Percentiles rank a stretch among this genome's conserved stretches.
phyloP scores from a whole-genome alignment of 92 coral and sea anemone species.

The Paragorgia papillata region DNA sequence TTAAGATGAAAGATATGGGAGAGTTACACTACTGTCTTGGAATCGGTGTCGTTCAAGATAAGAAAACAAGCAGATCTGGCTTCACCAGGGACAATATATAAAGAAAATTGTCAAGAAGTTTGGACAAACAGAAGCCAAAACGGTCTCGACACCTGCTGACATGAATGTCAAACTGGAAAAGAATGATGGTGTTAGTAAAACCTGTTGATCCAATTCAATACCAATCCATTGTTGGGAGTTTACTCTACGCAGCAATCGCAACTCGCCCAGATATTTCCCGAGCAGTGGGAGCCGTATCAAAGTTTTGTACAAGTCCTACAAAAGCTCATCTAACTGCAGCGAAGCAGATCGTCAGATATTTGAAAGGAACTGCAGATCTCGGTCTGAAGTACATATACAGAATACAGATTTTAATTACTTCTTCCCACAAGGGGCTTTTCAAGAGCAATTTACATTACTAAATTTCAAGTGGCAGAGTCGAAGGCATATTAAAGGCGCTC shows the following conservation, averaged over 20 bases:
- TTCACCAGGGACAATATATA: neutral
- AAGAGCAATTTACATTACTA: too few species aligned
- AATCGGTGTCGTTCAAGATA: constrained; percentile 34
- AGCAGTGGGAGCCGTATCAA: constrained; percentile 49
- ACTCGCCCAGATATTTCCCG: too few species aligned
- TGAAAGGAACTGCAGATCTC: too few species aligned
- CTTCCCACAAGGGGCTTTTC: too few species aligned
- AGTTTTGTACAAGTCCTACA: constrained; percentile 50
- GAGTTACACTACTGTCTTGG: constrained; percentile 50
- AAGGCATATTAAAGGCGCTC: too few species aligned
- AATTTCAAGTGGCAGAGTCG: too few species aligned
- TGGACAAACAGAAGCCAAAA: constrained; percentile 58
- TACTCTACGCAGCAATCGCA: too few species aligned
- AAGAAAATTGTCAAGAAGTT: constrained; percentile 38
- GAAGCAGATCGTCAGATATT: too few species aligned
- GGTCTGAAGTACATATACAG: too few species aligned
- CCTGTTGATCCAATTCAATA: constrained; percentile 47
- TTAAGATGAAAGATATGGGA: constrained; percentile 57
- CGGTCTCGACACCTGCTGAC: constrained; percentile 62
- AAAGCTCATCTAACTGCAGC: too few species aligned
- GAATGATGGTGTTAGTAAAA: constrained; percentile 56
- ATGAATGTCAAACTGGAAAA: constrained; percentile 55
- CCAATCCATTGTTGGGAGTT: constrained; percentile 49
- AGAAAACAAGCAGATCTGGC: constrained; percentile 25
- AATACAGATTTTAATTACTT: too few species aligned